Conservation (phyloP, 35 echinoderm and acorn worm genomes). For the Anneissia japonica region DNA sequence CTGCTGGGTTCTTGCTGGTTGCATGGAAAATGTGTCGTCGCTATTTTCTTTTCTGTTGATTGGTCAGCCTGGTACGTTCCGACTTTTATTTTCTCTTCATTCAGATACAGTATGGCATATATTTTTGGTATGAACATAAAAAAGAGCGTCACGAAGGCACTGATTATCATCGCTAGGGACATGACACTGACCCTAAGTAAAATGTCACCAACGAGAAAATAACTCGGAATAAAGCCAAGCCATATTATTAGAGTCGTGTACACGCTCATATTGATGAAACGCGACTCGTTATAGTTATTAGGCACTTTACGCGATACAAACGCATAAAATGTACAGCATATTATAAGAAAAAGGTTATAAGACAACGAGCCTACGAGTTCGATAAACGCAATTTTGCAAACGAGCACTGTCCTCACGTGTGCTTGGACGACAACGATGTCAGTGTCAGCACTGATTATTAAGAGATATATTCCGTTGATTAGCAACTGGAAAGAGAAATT, state of each 20-base stretch:
- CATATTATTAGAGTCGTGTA: conserved; percentile 68
- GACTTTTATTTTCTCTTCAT: background rate
- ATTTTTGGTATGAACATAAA: conserved; percentile 64
- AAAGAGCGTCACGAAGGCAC: conserved; percentile 34
- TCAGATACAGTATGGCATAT: conserved; percentile 28
- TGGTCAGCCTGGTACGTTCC: background rate
- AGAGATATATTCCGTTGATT: background rate
- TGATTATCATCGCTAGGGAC: conserved; percentile 49
- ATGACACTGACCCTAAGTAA: conserved; percentile 30
- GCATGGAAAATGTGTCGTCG: background rate
- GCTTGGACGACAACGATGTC: background rate
- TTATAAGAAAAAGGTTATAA: conserved; percentile 46
- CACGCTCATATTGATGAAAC: conserved; percentile 54
- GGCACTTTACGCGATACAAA: conserved; percentile 60
- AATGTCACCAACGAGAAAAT: conserved; percentile 24
- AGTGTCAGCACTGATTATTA: background rate
- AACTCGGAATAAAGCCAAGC: conserved; percentile 57
- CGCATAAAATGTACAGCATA: conserved; percentile 30
- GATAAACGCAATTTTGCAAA: conserved; percentile 11
- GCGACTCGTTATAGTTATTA: conserved; percentile 73
- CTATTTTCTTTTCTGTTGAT: no score
- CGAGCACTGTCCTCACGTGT: background rate
- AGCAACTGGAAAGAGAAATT: no score
- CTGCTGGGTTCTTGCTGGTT: background rate
- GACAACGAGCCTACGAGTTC: conserved; percentile 51